Evolutionary conservation across 1,140 invertebrate species (phyloP).

Genomic region (Anagrus nilaparvatae): DNA sequence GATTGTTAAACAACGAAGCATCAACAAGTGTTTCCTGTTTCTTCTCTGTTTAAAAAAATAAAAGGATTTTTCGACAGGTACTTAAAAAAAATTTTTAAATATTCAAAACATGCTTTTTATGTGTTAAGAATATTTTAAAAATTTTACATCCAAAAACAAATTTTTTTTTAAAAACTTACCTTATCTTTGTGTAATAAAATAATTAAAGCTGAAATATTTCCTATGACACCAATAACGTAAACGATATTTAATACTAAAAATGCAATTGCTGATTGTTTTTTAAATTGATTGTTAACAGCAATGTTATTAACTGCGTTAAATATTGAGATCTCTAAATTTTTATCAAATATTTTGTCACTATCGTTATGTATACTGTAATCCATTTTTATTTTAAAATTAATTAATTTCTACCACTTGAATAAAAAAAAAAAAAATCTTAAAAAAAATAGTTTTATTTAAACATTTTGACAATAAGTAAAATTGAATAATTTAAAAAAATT

Average conservation of each 20-base stretch:
- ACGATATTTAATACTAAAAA: slow-evolving; percentile 40
- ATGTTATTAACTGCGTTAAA: neutral
- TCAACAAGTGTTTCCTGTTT: slow-evolving; percentile 68
- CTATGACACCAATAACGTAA: slow-evolving; percentile 48
- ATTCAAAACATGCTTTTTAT: too few species aligned
- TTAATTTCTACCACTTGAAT: too few species aligned
- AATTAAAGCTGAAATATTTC: slow-evolving; percentile 49
- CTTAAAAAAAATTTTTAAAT: too few species aligned
- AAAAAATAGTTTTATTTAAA: too few species aligned
- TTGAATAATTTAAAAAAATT: too few species aligned
- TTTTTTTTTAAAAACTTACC: slow-evolving; percentile 21
- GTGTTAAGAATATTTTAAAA: too few species aligned
- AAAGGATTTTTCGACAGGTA: neutral
- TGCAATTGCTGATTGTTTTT: slow-evolving; percentile 1
- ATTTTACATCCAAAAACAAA: too few species aligned
- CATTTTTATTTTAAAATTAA: too few species aligned
- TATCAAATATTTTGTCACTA: neutral
- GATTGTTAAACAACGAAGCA: slow-evolving; percentile 64
- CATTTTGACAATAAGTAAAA: too few species aligned
- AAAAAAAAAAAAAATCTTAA: too few species aligned
- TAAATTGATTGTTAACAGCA: neutral
- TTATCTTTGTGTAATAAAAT: slow-evolving; percentile 46
- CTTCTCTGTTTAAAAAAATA: too few species aligned
- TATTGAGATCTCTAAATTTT: neutral
- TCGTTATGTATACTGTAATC: too few species aligned